Percentiles rank a stretch among this genome's conserved stretches.
Evolutionary conservation across 2,888 invertebrate genomes (phyloP).

Genomic region (Trachelus tabidus): DNA sequence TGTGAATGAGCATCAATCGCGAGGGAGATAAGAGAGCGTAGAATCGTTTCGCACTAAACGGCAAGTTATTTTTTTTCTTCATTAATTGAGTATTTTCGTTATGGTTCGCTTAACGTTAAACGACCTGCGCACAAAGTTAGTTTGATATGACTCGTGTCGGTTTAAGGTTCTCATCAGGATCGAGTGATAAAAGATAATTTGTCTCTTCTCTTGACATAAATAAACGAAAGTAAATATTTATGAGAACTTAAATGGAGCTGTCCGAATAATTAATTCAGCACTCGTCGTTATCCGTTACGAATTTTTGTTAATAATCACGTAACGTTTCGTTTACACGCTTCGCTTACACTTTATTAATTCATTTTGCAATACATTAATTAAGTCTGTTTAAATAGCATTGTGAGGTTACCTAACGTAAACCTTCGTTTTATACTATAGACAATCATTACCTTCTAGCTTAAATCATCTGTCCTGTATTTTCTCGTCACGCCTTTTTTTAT

Average conservation of each 20-base stretch:
- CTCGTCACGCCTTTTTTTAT: slow-evolving; percentile 26
- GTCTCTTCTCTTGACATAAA: not conserved
- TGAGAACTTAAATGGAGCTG: not conserved
- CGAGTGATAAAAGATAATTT: slow-evolving; percentile 6
- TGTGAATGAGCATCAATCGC: not conserved
- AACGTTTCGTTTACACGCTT: slow-evolving; percentile 59
- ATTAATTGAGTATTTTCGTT: not conserved
- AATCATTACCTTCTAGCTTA: slow-evolving; percentile 55
- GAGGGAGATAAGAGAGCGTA: not conserved
- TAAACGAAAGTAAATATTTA: not conserved
- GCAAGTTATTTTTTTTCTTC: not conserved
- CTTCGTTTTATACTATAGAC: slow-evolving; percentile 63
- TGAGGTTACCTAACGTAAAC: slow-evolving; percentile 59
- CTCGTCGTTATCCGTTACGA: not conserved
- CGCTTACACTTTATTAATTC: slow-evolving; percentile 65
- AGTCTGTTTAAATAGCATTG: slow-evolving; percentile 65
- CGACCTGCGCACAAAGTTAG: not conserved
- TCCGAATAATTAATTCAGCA: not conserved
- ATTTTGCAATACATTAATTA: slow-evolving; percentile 66
- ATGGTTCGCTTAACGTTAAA: not conserved
- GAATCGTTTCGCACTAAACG: not conserved
- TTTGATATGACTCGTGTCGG: not conserved
- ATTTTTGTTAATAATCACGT: not conserved
- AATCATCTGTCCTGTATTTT: slow-evolving; percentile 17
- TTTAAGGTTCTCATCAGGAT: not conserved